Evolutionary conservation across 92 coral and sea anemone genomes (phyloP), one percentile per base, ranked within the genome.

Genomic region (Metridium senile): DNA sequence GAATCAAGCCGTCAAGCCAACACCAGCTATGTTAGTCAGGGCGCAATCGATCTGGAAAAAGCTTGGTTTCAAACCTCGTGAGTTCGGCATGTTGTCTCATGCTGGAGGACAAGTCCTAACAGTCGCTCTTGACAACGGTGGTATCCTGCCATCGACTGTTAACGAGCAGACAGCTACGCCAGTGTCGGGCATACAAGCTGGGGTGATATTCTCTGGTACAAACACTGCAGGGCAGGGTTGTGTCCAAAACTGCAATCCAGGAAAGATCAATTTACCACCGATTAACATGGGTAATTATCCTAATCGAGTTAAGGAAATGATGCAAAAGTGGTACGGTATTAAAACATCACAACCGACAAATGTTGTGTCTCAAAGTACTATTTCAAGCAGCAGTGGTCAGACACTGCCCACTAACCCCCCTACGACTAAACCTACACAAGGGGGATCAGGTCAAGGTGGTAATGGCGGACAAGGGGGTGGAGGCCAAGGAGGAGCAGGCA

Each of bases 71-170:
- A 73, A 58, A 46, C 49, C 63, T 21, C 54, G 68, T 33, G 52
- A 33, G 58, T 73, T n/a, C 29, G 65, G 65, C 25, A 58, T 73
- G 78, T 54, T 73, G 21, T 57, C 67, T 16, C 28, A 58, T 9
- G 68, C 68, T n/a, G 78, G 67, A 8, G 78, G 78, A 0, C 78
- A 77, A 52, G 52, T 32, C 3, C 57, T 77, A 1, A 77, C 82
- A 10, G 74, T 77, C 11, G 72, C 82, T 49, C 67, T 77, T 11
- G 49, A 34, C 35, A 65, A 77, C 33, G 82, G 74, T 20, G 82
- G 82, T 45, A 53, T 77, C 26, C 30, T 33, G 17, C 75, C 75
- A n/a, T 27, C 49, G 26, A 30, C 84, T 0, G 51, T 30, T 10
- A 31, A 31, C 27, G 69, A 35, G 11, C 43, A 28, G 13, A 7